Percentiles rank a stretch among this genome's conserved stretches.
These are phyloP conservation scores for Eupithecia subfuscata DNA, from an alignment of 2,888 invertebrate genomes.

Conservation along the genomic window DNA sequence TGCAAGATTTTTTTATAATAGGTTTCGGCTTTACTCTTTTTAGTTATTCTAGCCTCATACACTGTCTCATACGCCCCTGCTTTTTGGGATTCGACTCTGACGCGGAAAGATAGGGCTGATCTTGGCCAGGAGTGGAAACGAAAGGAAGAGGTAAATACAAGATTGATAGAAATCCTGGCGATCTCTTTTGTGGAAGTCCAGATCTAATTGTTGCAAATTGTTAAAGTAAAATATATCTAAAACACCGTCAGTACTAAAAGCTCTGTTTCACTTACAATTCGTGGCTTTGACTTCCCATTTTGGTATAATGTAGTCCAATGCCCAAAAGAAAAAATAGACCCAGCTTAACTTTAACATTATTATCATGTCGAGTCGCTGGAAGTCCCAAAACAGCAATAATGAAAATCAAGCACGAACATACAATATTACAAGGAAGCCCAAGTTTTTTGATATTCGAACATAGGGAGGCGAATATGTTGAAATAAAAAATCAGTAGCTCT, in stretches of 20 bases:
- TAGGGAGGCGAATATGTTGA: background rate
- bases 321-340: background rate
- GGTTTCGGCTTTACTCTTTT: background rate
- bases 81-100: background rate
- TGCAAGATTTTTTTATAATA: background rate
- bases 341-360: background rate
- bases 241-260: background rate
- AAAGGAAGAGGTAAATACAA: background rate
- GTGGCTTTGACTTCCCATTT: background rate
- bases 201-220: background rate
- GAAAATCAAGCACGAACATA: constrained; percentile 1
- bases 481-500: background rate
- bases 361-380: background rate
- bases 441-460: constrained; percentile 1
- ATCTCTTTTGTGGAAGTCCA: background rate
- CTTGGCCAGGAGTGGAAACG: background rate
- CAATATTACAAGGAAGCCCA: background rate
- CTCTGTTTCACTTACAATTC: background rate
- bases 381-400: constrained; percentile 1
- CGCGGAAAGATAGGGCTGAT: no score
- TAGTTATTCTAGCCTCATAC: background rate
- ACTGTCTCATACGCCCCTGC: background rate
- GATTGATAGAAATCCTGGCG: background rate
- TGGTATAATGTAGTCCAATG: background rate
- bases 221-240: background rate